Base-by-base conservation (phyloP, 35 echinoderm and acorn worm species). In the Apostichopus californicus region DNA sequence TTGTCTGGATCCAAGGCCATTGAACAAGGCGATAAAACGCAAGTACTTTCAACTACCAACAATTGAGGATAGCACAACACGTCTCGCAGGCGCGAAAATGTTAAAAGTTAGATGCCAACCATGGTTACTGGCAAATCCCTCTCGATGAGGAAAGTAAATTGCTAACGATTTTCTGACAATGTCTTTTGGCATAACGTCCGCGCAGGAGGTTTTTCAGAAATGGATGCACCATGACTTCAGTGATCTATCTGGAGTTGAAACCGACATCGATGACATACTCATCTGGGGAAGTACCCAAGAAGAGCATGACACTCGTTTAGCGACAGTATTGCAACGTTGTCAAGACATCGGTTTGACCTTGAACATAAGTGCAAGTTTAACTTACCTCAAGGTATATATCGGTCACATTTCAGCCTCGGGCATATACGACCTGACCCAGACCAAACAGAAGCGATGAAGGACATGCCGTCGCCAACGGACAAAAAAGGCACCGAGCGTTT, bases 21-120 rank as follows among this genome's bases (percentile, higher is more conserved):
- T 96, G 5, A 94, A 94, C 54, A 89, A 94, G 8, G 84, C 78
- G 3, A 92, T 96, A 17, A 73, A 90, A 70, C 34, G 95, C n/a
- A 83, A 86, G 56, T 89, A 92, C 24, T 96, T 91, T 26, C 66
- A 78, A 11, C 57, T 96, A 22, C 20, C 77, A 9, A 78, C 28
- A 24, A 46, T 17, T 17, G 71, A 75, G 14, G 21, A 46, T 4
- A 4, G 1, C 26, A n/a, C 78, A 12, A 18, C 24, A 5, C 2
- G 12, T 83, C 15, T 83, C 26, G 18, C 34, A 46, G 2, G 52
- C 8, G 21, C 22, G 1, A 54, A 34, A 6, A 83, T 6, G 5
- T 24, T 83, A 5, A 9, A 83, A 24, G 6, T 57, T 8, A 12
- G 80, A 83, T 52, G 90, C 90, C 1, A 79, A 79, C 1, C 55